Evolutionary conservation across 2,113 vertebrate genomes (phyloP).

Genomic region (Dissostichus mawsoni): DNA sequence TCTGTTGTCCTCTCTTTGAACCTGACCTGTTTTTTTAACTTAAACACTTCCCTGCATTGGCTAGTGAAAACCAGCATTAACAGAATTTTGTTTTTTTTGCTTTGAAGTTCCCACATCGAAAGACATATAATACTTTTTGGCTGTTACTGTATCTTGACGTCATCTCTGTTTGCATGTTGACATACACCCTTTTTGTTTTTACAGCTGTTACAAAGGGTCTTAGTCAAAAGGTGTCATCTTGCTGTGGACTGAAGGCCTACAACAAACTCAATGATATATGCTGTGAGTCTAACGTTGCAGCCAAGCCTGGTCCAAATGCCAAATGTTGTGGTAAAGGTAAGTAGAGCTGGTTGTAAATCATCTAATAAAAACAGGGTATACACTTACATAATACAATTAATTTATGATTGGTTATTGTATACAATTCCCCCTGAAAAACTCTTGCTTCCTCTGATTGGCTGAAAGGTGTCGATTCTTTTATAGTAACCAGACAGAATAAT

Average conservation of each 20-base stretch:
- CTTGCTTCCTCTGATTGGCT: not conserved
- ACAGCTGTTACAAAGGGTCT: slow-evolving; percentile 17
- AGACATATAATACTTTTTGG: too few species aligned
- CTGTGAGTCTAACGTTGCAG: slow-evolving; percentile 3
- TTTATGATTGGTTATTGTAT: not conserved
- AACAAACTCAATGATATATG: slow-evolving; percentile 50
- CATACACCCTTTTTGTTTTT: not conserved
- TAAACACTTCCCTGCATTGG: too few species aligned
- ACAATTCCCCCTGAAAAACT: not conserved
- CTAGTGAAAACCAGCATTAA: not conserved
- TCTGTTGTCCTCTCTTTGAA: not conserved
- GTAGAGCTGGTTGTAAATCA: not conserved
- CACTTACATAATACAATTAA: not conserved
- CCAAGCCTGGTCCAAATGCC: slow-evolving; percentile 8
- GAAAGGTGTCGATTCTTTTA: not conserved
- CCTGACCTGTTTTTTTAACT: not conserved
- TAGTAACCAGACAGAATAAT: not conserved
- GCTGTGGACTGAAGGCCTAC: slow-evolving; percentile 36
- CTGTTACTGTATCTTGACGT: not conserved
- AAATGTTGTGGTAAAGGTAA: slow-evolving; percentile 52
- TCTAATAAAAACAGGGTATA: not conserved
- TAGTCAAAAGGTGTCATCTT: slow-evolving; percentile 20
- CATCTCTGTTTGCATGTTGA: not conserved
- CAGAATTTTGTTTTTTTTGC: too few species aligned
- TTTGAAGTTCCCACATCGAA: too few species aligned